Base-by-base conservation (phyloP, 1,140 invertebrate genomes). In the Drosophila eugracilis region DNA sequence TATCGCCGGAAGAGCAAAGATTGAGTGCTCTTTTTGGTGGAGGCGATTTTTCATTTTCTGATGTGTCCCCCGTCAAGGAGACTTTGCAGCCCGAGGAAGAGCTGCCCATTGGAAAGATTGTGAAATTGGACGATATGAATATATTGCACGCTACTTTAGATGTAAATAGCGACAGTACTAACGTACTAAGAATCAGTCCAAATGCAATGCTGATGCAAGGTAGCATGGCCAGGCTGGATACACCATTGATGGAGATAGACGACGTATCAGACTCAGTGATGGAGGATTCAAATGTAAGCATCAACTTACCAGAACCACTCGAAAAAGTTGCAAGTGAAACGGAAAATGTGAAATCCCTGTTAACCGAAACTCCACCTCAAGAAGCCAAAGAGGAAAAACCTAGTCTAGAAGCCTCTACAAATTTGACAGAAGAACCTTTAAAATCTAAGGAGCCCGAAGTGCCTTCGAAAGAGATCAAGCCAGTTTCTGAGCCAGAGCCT, bases 1-100 rank as follows among this genome's bases (percentile, higher is more conserved):
- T 90, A 1, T 90, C 89, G 0, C 71, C 80, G 0, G 89, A 90
- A 39, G 89, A 90, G 19, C 45, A 89, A n/a, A 70, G 69, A 28
- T 49, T 90, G 58, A 89, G 54, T 45, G 78, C 75, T 3, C 45
- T 78, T 5, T 90, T 86, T 57, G 63, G 54, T 37, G 47, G 45
- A 7, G 19, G 17, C 32, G 24, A 14, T 10, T 19, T 22, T 5
- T 60, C 48, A 4, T 54, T 14, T 19, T 5, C 19, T n/a, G 32
- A 22, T 17, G 1, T n/a, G 6, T n/a, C 55, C 4, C 32, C 48
- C 3, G 19, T 3, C 4, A 26, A 39, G 2, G 21, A 39, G 2
- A 6, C 41, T 9, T 15, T 30, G 1, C 1, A 32, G 1, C 3
- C 50, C 4, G 32, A 39, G 4, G 24, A 15, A 4, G 50, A 57